Conservation (phyloP, 2,888 invertebrate genomes). For the Margaritifera margaritifera region DNA sequence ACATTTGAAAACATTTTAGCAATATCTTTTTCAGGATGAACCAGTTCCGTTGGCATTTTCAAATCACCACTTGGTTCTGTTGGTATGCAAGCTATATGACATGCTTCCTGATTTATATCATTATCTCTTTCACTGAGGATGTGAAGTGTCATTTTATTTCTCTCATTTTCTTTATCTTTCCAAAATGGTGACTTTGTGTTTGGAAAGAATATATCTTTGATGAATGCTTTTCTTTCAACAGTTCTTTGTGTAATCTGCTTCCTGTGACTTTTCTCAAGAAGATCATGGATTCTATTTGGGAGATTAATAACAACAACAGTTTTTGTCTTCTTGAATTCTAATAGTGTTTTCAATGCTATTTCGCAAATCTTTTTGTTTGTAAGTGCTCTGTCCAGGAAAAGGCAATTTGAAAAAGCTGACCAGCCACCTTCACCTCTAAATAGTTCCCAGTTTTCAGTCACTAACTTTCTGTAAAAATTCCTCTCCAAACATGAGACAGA, state of each 20-base stretch:
- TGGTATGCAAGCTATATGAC: slow-evolving; percentile 16
- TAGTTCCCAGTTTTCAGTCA: slow-evolving; percentile 1
- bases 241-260: slow-evolving; percentile 2
- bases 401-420: slow-evolving; percentile 3
- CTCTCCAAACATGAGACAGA: slow-evolving; percentile 1
- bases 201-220: slow-evolving; percentile 13
- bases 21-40: slow-evolving; percentile 4
- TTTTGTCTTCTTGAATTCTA: slow-evolving; percentile 7
- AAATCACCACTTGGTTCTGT: slow-evolving; percentile 13
- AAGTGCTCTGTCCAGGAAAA: slow-evolving; percentile 12
- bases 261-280: neutral
- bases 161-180: neutral
- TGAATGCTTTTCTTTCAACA: slow-evolving; percentile 9
- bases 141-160: neutral
- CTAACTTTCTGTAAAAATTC: slow-evolving; percentile 8
- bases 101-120: no score
- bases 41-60: slow-evolving; percentile 14
- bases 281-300: no score
- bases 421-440: slow-evolving; percentile 9
- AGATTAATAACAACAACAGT: no score
- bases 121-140: no score
- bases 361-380: slow-evolving; percentile 6
- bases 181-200: slow-evolving; percentile 9
- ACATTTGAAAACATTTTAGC: neutral
- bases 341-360: slow-evolving; percentile 8